Percentiles rank a stretch among this genome's conserved stretches.
phyloP scores from a whole-genome alignment of 2,888 invertebrate genomes.

The Melolontha melolontha region DNA sequence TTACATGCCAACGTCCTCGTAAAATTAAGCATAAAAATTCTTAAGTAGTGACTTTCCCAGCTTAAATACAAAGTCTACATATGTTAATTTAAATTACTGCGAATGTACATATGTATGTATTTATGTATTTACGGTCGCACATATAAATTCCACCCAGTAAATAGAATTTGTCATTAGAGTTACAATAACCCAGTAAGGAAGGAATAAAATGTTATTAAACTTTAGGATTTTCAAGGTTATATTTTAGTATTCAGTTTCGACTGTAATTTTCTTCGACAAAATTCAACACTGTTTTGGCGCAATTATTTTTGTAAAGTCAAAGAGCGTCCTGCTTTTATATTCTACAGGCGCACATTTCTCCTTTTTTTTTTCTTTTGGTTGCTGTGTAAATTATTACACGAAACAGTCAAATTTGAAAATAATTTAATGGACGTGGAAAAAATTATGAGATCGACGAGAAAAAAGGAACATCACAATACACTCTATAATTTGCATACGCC shows the following conservation, averaged over 20 bases:
- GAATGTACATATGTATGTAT: too few relatives aligned
- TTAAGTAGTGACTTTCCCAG: too few relatives aligned
- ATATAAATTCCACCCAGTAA: too few relatives aligned
- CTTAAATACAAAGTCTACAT: too few relatives aligned
- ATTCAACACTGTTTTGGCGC: neutral
- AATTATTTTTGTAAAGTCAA: constrained; percentile 9
- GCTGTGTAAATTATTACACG: constrained; percentile 12
- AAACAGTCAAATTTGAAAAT: constrained; percentile 20
- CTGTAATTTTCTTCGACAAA: constrained; percentile 3
- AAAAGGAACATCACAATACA: neutral
- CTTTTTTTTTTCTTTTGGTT: neutral
- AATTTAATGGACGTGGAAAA: neutral
- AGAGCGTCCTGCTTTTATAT: constrained; percentile 2
- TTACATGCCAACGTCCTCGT: too few relatives aligned
- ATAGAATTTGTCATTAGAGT: too few relatives aligned
- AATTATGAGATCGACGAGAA: neutral
- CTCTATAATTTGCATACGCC: constrained; percentile 23
- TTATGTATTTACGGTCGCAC: too few relatives aligned
- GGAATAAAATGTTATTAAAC: constrained; percentile 3
- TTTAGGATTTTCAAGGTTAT: neutral
- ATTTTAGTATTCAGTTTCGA: too few relatives aligned
- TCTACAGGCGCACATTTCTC: neutral
- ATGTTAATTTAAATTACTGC: too few relatives aligned
- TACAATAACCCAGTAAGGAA: too few relatives aligned
- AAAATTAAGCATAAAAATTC: too few relatives aligned